Evolutionary conservation across 2,888 invertebrate genomes (phyloP).

Genomic region (Salticus scenicus): DNA sequence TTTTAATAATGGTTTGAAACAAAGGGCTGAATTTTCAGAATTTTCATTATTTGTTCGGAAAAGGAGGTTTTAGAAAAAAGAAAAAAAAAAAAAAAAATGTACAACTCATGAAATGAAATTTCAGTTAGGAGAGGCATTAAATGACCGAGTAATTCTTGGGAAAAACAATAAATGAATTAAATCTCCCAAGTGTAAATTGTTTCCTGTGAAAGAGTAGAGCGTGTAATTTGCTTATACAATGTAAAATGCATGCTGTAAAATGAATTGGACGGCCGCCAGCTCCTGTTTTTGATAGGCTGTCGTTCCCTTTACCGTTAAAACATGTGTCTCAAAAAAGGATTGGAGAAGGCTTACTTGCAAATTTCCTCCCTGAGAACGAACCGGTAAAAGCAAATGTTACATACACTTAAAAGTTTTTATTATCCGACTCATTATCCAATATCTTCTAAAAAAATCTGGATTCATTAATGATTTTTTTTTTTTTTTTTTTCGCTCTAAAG

Average conservation of each 20-base stretch:
- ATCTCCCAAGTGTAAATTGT: conserved; percentile 24
- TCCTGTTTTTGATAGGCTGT: conserved; percentile 25
- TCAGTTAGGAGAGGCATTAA: conserved; percentile 25
- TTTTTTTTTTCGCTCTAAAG: no score
- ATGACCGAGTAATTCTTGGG: conserved; percentile 20
- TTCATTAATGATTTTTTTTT: no score
- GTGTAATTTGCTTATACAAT: conserved; percentile 47
- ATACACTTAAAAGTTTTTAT: neutral
- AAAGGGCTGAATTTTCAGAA: neutral
- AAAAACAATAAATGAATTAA: conserved; percentile 22
- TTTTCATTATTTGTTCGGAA: conserved; percentile 4
- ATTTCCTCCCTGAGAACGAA: neutral
- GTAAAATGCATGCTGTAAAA: conserved; percentile 37
- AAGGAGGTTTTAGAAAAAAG: neutral
- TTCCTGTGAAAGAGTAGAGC: conserved; percentile 11
- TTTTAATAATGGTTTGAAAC: neutral
- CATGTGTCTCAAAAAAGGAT: conserved; percentile 9
- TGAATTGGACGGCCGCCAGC: conserved; percentile 53
- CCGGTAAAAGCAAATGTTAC: conserved; percentile 1
- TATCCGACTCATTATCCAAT: neutral
- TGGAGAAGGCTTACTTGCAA: neutral
- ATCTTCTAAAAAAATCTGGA: neutral
- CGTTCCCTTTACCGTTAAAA: neutral
- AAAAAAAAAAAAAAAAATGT: neutral
- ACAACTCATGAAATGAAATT: conserved; percentile 11